A percentile compares a stretch with the other conserved stretches of the same genome.
Evolutionary conservation across 30 jellyfish, hydroid and myxozoan species (phyloP).

Genomic region (Hydractinia echinata): DNA sequence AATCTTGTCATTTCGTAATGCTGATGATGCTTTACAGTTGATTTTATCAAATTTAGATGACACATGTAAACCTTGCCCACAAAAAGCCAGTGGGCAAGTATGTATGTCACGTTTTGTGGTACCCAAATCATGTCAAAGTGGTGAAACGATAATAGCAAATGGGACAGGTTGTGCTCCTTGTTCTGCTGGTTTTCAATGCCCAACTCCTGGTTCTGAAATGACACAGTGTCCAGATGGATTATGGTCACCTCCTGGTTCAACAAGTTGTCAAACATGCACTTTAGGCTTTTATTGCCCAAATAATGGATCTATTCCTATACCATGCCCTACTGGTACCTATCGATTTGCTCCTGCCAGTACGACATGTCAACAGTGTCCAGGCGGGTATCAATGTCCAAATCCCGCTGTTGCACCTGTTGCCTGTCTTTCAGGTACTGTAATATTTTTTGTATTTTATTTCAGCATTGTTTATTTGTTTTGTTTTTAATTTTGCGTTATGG

Average conservation of each 20-base stretch:
- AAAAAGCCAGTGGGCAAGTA: slow-evolving; percentile 56
- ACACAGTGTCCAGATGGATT: slow-evolving; percentile 55
- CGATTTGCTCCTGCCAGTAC: slow-evolving; percentile 39
- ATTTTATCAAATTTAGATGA: slow-evolving; percentile 41
- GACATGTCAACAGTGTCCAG: slow-evolving; percentile 79
- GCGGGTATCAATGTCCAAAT: slow-evolving; percentile 61
- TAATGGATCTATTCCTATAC: slow-evolving; percentile 40
- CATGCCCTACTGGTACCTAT: slow-evolving; percentile 69
- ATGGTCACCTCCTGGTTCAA: slow-evolving; percentile 70
- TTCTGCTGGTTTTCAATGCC: slow-evolving; percentile 76
- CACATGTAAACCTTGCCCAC: slow-evolving; percentile 70
- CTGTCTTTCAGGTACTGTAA: slow-evolving; percentile 55
- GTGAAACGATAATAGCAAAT: slow-evolving; percentile 50
- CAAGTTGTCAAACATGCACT: slow-evolving; percentile 72
- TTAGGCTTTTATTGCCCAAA: slow-evolving; percentile 70
- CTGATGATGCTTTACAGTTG: too few relatives aligned
- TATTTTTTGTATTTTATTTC: background rate
- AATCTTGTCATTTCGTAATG: too few relatives aligned
- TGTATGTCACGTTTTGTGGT: slow-evolving; percentile 56
- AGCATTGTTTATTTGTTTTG: too few relatives aligned
- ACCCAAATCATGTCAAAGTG: slow-evolving; percentile 66
- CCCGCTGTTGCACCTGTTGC: slow-evolving; percentile 74
- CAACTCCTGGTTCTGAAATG: slow-evolving; percentile 68
- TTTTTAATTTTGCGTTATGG: too few relatives aligned
- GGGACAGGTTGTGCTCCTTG: slow-evolving; percentile 76